Conservation (phyloP, 2,113 vertebrate genomes). For the Speoplatyrhinus poulsoni region DNA sequence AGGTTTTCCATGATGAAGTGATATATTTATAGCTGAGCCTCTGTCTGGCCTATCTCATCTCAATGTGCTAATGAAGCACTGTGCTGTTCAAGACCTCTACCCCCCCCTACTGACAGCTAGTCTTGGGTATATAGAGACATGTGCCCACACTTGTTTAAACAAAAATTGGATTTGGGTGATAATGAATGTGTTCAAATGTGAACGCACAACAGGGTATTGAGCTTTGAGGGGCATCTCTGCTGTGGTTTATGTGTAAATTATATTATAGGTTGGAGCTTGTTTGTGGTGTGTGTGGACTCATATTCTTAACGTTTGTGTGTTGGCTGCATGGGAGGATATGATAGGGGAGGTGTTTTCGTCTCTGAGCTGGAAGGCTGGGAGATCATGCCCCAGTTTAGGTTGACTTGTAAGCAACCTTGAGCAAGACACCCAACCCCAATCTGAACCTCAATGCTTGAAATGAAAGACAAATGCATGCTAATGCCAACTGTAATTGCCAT, state of each 20-base stretch:
- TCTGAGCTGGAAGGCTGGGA: no score
- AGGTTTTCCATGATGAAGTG: slow-evolving; percentile 26
- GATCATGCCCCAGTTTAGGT: no score
- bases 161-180: slow-evolving; percentile 9
- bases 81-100: slow-evolving; percentile 9
- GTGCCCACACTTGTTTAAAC: slow-evolving; percentile 32
- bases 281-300: background rate
- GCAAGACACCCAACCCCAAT: no score
- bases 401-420: no score
- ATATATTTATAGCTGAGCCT: slow-evolving; percentile 40
- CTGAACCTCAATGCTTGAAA: no score
- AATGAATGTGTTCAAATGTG: slow-evolving; percentile 28
- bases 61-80: slow-evolving; percentile 64
- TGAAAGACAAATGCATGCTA: no score
- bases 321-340: background rate
- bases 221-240: background rate
- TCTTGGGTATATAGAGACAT: slow-evolving; percentile 5
- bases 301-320: background rate
- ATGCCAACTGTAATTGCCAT: no score
- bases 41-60: slow-evolving; percentile 49
- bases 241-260: slow-evolving; percentile 29
- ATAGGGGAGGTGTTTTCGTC: background rate
- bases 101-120: slow-evolving; percentile 23
- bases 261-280: background rate
- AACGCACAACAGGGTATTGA: slow-evolving; percentile 6